These are phyloP conservation scores for Rhynchonema sp. DNA, from an alignment of 2,888 invertebrate species.

Conservation along the genomic window DNA sequence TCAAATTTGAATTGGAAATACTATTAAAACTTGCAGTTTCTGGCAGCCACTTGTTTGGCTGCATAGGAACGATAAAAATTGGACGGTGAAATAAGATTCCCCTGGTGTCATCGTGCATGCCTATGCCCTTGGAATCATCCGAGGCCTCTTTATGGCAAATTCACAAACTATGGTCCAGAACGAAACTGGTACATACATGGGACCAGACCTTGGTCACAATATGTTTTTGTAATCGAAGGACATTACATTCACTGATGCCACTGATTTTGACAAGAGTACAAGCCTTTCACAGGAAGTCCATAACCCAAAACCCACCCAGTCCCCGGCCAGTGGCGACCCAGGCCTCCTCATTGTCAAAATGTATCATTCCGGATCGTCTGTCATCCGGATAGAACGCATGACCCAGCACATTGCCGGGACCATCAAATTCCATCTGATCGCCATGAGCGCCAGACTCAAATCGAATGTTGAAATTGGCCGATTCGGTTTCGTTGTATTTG, in stretches of 20 bases:
- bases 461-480: constrained; percentile 13
- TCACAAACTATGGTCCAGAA: too few species aligned
- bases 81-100: too few species aligned
- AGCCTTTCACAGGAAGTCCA: neutral
- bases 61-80: too few species aligned
- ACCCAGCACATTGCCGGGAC: constrained; percentile 17
- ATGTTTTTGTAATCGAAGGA: too few species aligned
- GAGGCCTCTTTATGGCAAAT: too few species aligned
- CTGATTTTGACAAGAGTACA: too few species aligned
- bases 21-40: neutral
- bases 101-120: too few species aligned
- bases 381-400: constrained; percentile 36
- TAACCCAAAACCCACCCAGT: neutral
- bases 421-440: constrained; percentile 17
- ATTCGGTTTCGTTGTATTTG: neutral
- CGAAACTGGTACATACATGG: too few species aligned
- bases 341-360: constrained; percentile 79
- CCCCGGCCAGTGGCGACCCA: constrained; percentile 40
- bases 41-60: too few species aligned
- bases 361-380: constrained; percentile 40
- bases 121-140: too few species aligned
- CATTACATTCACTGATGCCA: too few species aligned
- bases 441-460: constrained; percentile 13
- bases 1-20: neutral
- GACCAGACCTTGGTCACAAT: too few species aligned